A percentile compares a stretch with the other conserved stretches of the same genome.
These are phyloP conservation scores for Deroplatys truncata DNA, from an alignment of 2,888 invertebrate genomes.

Conservation along the genomic window DNA sequence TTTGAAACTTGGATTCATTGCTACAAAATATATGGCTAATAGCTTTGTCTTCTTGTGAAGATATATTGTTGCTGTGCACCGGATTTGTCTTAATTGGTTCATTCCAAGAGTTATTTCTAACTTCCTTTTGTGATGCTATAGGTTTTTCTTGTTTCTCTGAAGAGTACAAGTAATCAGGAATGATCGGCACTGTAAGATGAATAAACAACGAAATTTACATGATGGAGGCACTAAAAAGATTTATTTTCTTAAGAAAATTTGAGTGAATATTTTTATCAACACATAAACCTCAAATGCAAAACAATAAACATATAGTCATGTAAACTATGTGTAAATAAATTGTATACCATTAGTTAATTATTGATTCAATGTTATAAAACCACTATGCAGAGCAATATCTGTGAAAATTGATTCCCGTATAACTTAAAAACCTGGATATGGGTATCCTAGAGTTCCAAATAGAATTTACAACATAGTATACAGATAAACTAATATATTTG, in stretches of 20 bases:
- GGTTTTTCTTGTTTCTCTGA: slow-evolving; percentile 34
- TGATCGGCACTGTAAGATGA: slow-evolving; percentile 65
- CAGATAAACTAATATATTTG: too few relatives aligned
- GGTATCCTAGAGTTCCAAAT: too few relatives aligned
- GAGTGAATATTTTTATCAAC: too few relatives aligned
- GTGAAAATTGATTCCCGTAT: too few relatives aligned
- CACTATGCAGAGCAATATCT: too few relatives aligned
- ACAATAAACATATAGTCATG: too few relatives aligned
- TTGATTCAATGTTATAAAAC: too few relatives aligned
- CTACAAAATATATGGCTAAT: background rate
- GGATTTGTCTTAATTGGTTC: background rate
- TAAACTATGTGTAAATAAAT: too few relatives aligned
- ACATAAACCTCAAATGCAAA: too few relatives aligned
- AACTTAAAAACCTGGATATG: too few relatives aligned
- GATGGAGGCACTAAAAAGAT: background rate
- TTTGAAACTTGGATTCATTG: background rate
- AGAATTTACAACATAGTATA: too few relatives aligned
- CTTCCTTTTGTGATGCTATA: background rate
- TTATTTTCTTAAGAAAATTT: background rate
- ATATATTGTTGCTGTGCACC: background rate
- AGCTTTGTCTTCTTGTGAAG: background rate
- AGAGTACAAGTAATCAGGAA: slow-evolving; percentile 67
- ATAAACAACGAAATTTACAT: background rate
- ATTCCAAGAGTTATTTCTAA: background rate
- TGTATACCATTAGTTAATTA: too few relatives aligned